Evolutionary conservation across 1,140 invertebrate genomes (phyloP), one percentile per base, ranked within the genome.

Genomic region (Calephelis virginiensis): DNA sequence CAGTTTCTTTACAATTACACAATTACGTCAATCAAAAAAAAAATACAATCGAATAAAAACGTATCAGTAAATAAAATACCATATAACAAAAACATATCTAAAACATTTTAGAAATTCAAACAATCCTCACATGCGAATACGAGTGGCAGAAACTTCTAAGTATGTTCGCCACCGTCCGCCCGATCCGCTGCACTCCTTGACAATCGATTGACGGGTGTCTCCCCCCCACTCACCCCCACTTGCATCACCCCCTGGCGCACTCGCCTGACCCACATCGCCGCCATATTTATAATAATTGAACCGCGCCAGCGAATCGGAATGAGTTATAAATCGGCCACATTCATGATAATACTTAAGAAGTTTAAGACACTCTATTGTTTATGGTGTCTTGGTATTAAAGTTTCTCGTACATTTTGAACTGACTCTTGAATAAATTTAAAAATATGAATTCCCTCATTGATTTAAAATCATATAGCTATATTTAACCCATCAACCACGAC

Each of bases 281-380:
- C 81, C 82, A 89, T 91, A 91, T 91, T 91, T 90, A 91, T 91
- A 88, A 89, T 90, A 91, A 90, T 90, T 91, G 89, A 85, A 87
- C 82, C 80, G 72, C 74, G 79, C 78, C 70, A 76, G 78, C 77
- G 74, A 75, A 77, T 82, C 77, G 80, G 81, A 88, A 80, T 85
- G 77, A 82, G 77, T 81, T 75, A 83, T 85, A 86, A 86, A 87
- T 85, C 78, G 77, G 73, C 77, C 74, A 84, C 75, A 75, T 76
- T 76, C 75, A 70, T 69, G 76, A 82, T 81, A 77, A 72, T 79
- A 82, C 80, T 80, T 69, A 72, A 70, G 66, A 56, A 56, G 53
- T 56, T 56, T 56, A 9, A 56, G 53, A 56, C 53, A 56, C 53
- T 63, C 17, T 63, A 63, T 63, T 63, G 48, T 63, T 63, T 63